Evolutionary conservation across 2,797 vertebrate species (phyloP), one percentile per base, ranked within the genome.

Genomic region (Arnoldichthys spilopterus): DNA sequence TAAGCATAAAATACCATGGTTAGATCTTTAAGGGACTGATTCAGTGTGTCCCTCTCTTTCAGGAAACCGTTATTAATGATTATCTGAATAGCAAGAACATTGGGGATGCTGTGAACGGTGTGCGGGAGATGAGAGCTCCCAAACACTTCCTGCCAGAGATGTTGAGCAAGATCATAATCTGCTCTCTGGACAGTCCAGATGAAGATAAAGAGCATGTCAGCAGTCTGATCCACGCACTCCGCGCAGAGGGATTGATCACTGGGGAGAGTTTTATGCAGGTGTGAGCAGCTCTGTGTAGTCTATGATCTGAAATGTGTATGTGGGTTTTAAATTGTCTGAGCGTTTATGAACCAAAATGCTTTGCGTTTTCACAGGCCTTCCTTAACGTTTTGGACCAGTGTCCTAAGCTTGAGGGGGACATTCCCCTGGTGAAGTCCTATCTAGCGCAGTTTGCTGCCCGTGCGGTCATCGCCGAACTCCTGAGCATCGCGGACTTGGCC

Each of bases 231-330:
- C 95, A 96, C 86, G 88, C 93, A 8, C 95, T 99, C 15, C 96
- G 95, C 73, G 90, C 93, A 3, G 96, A 99, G 87, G 96, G 95
- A 68, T 94, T 99, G 85, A 94, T 98, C 88, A 96, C 95, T 4
- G 97, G 95, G 78, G 98, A 99, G 90, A 97, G 95, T 93, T 99
- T 98, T 87, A 98, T 98, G 96, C 96, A 96, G 96, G 97, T 98
- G 92, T 12, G 51, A 16, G 2, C 8, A 40, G 0, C 3, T 40
- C 2, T 45, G 0, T 54, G 26, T 7, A 45, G 8, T 45, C n/a
- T n/a, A n/a, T n/a, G n/a, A n/a, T n/a, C n/a, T n/a, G n/a, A n/a
- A 12, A 12, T 12, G 2, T 45, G 43, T 11, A 12, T 45, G 43
- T 9, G 1, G 12, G 43, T 2, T 1, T 45, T 45, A 45, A 45